phyloP scores from a whole-genome alignment of 2,888 invertebrate genomes.

The Dascillus cervinus region DNA sequence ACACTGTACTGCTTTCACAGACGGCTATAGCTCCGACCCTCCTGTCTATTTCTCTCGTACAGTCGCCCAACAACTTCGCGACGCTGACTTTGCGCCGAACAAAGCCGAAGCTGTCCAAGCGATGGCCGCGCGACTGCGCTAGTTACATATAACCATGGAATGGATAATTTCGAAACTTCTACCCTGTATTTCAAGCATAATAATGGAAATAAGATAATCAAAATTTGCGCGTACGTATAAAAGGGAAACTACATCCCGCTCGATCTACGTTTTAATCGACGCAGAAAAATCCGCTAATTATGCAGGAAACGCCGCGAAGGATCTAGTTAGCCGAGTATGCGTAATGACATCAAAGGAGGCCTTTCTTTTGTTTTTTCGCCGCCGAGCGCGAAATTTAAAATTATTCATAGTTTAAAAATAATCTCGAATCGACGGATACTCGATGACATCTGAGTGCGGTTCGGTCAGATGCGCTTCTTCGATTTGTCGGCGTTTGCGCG shows the following conservation, averaged over 20 bases:
- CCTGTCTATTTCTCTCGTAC: slow-evolving; percentile 44
- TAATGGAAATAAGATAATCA: slow-evolving; percentile 46
- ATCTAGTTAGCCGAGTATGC: too few relatives aligned
- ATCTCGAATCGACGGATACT: too few relatives aligned
- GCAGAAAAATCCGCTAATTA: slow-evolving; percentile 11
- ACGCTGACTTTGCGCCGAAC: slow-evolving; percentile 30
- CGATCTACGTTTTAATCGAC: too few relatives aligned
- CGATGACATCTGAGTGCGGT: too few relatives aligned
- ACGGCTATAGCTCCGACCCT: slow-evolving; percentile 44
- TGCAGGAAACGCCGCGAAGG: neutral
- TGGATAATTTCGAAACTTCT: slow-evolving; percentile 47
- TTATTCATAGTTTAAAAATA: too few relatives aligned
- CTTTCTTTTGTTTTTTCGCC: too few relatives aligned
- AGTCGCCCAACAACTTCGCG: slow-evolving; percentile 32
- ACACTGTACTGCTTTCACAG: slow-evolving; percentile 45
- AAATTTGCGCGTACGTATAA: slow-evolving; percentile 38
- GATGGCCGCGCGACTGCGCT: slow-evolving; percentile 33
- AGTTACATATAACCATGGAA: slow-evolving; percentile 47
- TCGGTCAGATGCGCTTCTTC: too few relatives aligned
- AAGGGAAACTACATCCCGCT: too few relatives aligned
- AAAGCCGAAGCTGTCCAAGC: slow-evolving; percentile 32
- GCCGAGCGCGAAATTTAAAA: too few relatives aligned
- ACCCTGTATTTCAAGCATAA: slow-evolving; percentile 46
- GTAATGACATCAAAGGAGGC: too few relatives aligned
- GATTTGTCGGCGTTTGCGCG: too few relatives aligned